These are phyloP conservation scores for Bufo bufo DNA, from an alignment of 2,113 vertebrate species.

Conservation along the genomic window DNA sequence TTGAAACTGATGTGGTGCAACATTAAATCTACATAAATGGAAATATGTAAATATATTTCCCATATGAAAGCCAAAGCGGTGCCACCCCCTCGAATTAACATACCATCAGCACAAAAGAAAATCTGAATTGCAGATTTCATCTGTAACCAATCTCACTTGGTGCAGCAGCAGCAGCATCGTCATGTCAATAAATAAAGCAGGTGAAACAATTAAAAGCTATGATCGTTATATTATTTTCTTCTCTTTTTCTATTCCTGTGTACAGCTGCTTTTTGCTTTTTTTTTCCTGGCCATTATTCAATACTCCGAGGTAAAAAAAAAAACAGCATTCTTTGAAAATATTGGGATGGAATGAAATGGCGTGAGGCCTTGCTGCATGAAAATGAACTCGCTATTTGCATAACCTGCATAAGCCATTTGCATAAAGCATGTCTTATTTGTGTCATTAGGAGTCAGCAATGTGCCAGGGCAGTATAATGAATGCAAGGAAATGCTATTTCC, in stretches of 20 bases:
- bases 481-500: slow-evolving; percentile 52
- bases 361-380: slow-evolving; percentile 40
- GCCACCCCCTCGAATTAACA: slow-evolving; percentile 38
- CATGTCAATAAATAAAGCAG: slow-evolving; percentile 28
- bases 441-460: slow-evolving; percentile 41
- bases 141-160: slow-evolving; percentile 25
- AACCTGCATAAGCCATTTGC: slow-evolving; percentile 57
- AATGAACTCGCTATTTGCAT: slow-evolving; percentile 50
- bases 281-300: slow-evolving; percentile 35
- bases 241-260: not conserved
- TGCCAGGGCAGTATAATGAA: slow-evolving; percentile 41
- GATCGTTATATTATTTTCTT: slow-evolving; percentile 11
- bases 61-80: slow-evolving; percentile 3
- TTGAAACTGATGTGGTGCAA: not conserved
- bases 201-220: slow-evolving; percentile 36
- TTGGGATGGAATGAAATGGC: slow-evolving; percentile 56
- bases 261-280: slow-evolving; percentile 18
- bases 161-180: slow-evolving; percentile 27
- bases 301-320: slow-evolving; percentile 7
- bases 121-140: slow-evolving; percentile 52
- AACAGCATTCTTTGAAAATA: slow-evolving; percentile 54
- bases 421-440: slow-evolving; percentile 56
- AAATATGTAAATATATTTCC: slow-evolving; percentile 46
- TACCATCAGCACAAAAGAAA: slow-evolving; percentile 48
- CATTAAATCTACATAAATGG: slow-evolving; percentile 21